Conservation (phyloP, 2,113 vertebrate genomes). For the Charadrius vociferus region DNA sequence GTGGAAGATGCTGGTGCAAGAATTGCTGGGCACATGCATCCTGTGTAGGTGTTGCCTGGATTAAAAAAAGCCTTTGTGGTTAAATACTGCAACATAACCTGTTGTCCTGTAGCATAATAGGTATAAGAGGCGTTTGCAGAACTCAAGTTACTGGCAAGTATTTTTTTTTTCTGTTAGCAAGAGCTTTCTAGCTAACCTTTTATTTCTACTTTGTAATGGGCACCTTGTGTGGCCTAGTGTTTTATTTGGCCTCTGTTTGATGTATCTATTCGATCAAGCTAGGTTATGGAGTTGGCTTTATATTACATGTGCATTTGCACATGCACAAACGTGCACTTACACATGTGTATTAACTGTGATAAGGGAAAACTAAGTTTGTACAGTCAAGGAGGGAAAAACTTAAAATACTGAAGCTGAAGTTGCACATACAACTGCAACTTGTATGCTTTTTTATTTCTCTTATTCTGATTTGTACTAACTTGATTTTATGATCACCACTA, state of each 20-base stretch:
- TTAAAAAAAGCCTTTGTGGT: neutral
- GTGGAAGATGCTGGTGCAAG: neutral
- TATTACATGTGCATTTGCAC: fast-evolving
- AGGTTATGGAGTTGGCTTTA: neutral
- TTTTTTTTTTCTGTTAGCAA: neutral
- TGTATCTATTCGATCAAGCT: neutral
- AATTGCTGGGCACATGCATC: neutral
- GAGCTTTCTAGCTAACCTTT: neutral
- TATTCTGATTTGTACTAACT: neutral
- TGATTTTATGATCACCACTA: neutral
- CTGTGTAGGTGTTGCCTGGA: neutral
- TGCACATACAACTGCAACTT: neutral
- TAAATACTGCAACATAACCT: neutral
- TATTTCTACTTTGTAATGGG: neutral
- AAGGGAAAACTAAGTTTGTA: neutral
- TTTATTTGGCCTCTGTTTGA: neutral
- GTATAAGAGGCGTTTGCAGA: neutral
- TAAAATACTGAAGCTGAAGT: neutral
- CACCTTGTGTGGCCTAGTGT: neutral
- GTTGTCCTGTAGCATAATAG: fast-evolving
- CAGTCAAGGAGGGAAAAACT: neutral
- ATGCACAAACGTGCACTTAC: neutral
- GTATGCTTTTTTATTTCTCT: neutral
- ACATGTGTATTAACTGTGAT: neutral
- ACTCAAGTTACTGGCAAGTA: neutral